These are phyloP conservation scores for Tinamus major DNA, from an alignment of 2,797 vertebrate species.

Conservation along the genomic window DNA sequence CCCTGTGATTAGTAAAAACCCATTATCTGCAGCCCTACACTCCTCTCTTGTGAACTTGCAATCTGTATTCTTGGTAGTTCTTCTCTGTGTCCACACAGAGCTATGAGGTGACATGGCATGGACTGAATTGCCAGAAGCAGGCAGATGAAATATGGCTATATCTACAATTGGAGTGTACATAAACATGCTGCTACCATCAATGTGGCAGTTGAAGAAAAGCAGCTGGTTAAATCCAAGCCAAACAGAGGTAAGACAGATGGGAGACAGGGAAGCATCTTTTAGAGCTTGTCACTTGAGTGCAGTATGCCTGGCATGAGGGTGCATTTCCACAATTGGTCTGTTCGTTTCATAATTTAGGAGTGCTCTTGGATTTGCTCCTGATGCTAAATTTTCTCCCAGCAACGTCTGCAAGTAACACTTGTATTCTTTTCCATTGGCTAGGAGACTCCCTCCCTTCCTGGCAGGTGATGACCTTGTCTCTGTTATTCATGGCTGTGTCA, in stretches of 20 bases:
- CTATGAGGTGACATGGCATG: not conserved
- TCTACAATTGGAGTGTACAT: not conserved
- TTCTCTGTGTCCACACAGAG: not conserved
- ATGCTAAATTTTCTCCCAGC: not conserved
- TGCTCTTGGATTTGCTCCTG: not conserved
- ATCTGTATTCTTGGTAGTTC: not conserved
- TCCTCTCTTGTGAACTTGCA: not conserved
- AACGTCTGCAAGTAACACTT: constrained; percentile 2
- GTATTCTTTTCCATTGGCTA: not conserved
- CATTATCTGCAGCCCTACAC: not conserved
- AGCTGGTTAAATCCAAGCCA: not conserved
- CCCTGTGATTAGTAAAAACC: not conserved
- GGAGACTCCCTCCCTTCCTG: not conserved
- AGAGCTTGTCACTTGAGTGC: not conserved
- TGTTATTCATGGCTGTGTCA: constrained; percentile 21
- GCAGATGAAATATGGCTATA: not conserved
- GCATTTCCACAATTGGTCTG: not conserved
- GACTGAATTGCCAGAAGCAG: not conserved
- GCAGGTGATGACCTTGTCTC: constrained; percentile 62
- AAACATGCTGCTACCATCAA: not conserved
- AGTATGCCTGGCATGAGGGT: not conserved
- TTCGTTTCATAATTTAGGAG: not conserved
- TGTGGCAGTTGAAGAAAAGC: not conserved
- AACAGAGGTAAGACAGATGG: not conserved
- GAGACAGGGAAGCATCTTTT: not conserved